These are phyloP conservation scores for Cuniculus paca DNA, from an alignment of 2,797 vertebrate species.

Conservation along the genomic window DNA sequence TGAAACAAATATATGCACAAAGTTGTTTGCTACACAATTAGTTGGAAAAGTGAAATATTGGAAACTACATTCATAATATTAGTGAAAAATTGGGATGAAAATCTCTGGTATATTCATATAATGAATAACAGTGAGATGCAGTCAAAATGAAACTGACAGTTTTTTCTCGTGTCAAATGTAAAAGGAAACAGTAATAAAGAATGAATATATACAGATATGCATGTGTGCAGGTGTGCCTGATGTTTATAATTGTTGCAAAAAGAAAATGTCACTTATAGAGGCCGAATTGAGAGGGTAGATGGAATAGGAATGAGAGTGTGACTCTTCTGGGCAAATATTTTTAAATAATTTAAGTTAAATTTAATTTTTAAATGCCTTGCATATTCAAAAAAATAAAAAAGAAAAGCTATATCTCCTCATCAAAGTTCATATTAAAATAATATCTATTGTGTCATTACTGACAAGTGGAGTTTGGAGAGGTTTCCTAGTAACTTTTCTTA, in stretches of 20 bases:
- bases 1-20: not conserved
- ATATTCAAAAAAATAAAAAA: conserved; percentile 22
- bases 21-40: not conserved
- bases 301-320: not conserved
- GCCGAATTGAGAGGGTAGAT: not conserved
- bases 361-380: not conserved
- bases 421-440: not conserved
- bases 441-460: not conserved
- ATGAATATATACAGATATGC: not conserved
- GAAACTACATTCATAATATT: not conserved
- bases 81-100: not conserved
- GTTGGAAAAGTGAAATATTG: not conserved
- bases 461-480: not conserved
- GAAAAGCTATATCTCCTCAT: not conserved
- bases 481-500: not conserved
- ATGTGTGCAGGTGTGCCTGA: not conserved
- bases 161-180: not conserved
- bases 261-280: not conserved
- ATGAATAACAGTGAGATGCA: fast-evolving
- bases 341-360: not conserved
- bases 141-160: not conserved
- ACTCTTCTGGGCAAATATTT: not conserved
- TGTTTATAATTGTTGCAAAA: not conserved
- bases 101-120: not conserved
- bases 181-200: not conserved